Base-by-base conservation (phyloP, 2,113 vertebrate species). In the Corydoras sp. region DNA sequence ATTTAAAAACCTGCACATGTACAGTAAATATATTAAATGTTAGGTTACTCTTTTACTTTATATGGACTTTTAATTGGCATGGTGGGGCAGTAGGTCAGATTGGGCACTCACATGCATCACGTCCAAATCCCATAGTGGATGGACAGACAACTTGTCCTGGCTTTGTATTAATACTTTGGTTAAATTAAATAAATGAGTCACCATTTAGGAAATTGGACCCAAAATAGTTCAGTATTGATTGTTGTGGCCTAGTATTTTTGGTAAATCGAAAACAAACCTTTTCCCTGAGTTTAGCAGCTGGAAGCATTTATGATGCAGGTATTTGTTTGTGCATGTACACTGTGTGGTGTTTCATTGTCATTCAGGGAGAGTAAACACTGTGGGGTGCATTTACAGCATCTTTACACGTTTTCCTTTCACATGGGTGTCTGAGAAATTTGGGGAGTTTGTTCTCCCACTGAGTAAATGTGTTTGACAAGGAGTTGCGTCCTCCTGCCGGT, bases 361-460 rank as follows among this genome's bases (percentile, higher is more conserved):
- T 71, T 68, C 4, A 18, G 60, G 4, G 53, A 56, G 35, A 76
- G 74, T 72, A 87, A 83, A 85, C 78, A 80, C 75, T 83, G 81
- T 78, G 18, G 63, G 43, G 11, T 55, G 61, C 63, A 24, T 72
- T 72, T 58, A 74, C 58, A 68, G 76, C 78, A 74, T 83, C 77
- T 82, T 73, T 83, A 81, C 79, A 83, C 74, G 62, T 9, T 59
- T 72, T 61, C 75, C 18, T 79, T 85, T 80, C 75, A 79, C 62
- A 67, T 67, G 78, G 62, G 31, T 51, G 81, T 69, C 5, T 30
- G 62, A 10, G 70, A 75, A 78, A 69, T 73, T 77, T 74, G 80
- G 80, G 60, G 12, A 80, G 83, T 90, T 87, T 87, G 67, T 68
- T 77, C 83, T 86, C 78, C 79, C 79, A 0, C 80, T 66, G 13